Conservation (phyloP, 2,888 invertebrate species). For the Mayetiola destructor region DNA sequence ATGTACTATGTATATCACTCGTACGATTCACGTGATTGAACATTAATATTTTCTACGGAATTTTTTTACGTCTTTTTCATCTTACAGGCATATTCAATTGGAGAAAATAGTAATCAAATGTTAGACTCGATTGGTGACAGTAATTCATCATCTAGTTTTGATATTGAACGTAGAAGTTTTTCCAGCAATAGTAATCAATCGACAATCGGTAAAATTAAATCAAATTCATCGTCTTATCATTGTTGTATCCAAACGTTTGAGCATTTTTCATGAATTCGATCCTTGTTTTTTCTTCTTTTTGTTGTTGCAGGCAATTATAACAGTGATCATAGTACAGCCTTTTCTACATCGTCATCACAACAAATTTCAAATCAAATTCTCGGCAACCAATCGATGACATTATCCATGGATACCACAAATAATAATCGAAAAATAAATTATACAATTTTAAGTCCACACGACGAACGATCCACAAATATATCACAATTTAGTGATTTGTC, state of each 20-base stretch:
- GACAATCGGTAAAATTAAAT: too few relatives aligned
- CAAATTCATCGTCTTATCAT: too few relatives aligned
- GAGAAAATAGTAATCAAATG: not conserved
- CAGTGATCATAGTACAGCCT: conserved; percentile 1
- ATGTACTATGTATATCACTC: too few relatives aligned
- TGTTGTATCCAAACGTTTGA: too few relatives aligned
- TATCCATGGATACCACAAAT: not conserved
- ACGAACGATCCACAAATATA: not conserved
- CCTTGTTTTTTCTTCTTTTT: too few relatives aligned
- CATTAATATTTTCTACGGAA: too few relatives aligned
- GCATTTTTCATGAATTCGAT: too few relatives aligned
- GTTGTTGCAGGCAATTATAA: conserved; percentile 5
- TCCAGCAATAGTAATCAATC: conserved; percentile 9
- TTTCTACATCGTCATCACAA: conserved; percentile 1
- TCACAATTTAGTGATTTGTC: conserved; percentile 2
- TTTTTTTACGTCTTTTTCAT: too few relatives aligned
- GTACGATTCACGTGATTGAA: too few relatives aligned
- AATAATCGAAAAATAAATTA: not conserved
- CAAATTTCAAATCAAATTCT: not conserved
- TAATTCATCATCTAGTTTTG: conserved; percentile 22
- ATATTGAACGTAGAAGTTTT: conserved; percentile 20
- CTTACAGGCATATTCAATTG: not conserved
- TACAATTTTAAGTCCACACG: not conserved
- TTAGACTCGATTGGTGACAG: conserved; percentile 8
- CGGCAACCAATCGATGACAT: not conserved